Evolutionary conservation across 2,113 vertebrate genomes (phyloP).

Genomic region (cattle (Bos taurus)): ARS-UCD2.0 NC_037335.1:57893501-57894000

Average conservation of each 20-base stretch:
- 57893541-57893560: not conserved
- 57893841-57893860: not conserved
- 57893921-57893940: not conserved
- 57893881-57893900: not conserved
- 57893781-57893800: not conserved
- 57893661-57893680: not conserved
- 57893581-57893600: not conserved
- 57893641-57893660: not conserved
- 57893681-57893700: not conserved
- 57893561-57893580: not conserved
- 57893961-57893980: no score
- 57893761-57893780: not conserved
- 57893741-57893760: not conserved
- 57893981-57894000: no score
- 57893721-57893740: not conserved
- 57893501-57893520: not conserved
- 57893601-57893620: not conserved
- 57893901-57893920: not conserved
- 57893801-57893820: not conserved
- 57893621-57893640: not conserved
- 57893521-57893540: not conserved
- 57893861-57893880: not conserved
- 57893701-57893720: not conserved
- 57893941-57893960: no score
- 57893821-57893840: not conserved